Conservation (phyloP, 2,113 vertebrate genomes). For the Rhipidura dahli region DNA sequence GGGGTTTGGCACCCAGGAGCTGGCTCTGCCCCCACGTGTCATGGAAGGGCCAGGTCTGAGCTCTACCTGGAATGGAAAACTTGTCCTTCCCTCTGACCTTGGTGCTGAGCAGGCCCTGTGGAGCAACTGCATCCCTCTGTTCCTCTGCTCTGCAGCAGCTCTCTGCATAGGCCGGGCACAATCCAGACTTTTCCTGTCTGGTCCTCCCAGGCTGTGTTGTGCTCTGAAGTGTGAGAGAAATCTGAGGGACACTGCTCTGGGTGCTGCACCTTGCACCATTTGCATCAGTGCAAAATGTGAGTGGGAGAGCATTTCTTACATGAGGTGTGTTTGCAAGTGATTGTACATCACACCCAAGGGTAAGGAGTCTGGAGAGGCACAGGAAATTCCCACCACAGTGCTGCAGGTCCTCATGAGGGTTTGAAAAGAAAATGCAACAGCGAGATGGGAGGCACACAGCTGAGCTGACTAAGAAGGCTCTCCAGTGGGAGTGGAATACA, state of each 20-base stretch:
- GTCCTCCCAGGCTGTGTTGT: not conserved
- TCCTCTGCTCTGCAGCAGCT: not conserved
- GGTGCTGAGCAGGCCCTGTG: not conserved
- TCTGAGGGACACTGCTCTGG: not conserved
- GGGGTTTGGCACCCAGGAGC: conserved; percentile 58
- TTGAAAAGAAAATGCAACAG: not conserved
- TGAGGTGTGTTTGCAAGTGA: not conserved
- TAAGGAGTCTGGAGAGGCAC: not conserved
- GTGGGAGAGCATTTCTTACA: not conserved
- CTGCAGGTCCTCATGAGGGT: not conserved
- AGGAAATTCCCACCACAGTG: not conserved
- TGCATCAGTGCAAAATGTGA: not conserved
- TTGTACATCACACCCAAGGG: not conserved
- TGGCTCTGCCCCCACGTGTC: not conserved
- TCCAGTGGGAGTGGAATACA: not conserved
- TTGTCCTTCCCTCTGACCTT: conserved; percentile 47
- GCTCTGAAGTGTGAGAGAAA: not conserved
- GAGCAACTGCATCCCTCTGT: not conserved
- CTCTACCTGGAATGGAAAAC: not conserved
- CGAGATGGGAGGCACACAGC: not conserved
- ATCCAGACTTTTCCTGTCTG: not conserved
- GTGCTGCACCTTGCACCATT: not conserved
- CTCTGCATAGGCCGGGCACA: not conserved
- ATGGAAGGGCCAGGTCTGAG: not conserved
- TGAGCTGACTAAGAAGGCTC: not conserved